Base-by-base conservation (phyloP, 1,140 invertebrate genomes). In the Drosophila murphyi region DNA sequence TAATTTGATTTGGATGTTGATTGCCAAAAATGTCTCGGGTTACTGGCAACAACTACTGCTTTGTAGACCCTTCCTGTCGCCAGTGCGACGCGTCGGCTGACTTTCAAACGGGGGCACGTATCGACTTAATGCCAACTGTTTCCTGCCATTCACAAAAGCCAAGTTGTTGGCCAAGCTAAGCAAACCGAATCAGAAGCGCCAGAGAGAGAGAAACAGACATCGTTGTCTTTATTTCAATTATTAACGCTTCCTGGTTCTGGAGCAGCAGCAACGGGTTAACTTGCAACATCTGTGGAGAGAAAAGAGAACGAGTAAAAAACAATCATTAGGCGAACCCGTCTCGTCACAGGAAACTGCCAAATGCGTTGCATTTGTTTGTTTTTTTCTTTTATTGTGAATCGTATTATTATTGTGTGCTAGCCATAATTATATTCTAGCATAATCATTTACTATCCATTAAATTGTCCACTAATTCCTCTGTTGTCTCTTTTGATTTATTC, bases 71-170 rank as follows among this genome's bases (percentile, higher is more conserved):
- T 86, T 86, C 78, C 82, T 80, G 82, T 80, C 78, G 68, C 41
- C 77, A 62, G 37, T 47, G 50, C 29, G 63, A 48, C 48, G 64
- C 50, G 55, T 64, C 62, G 34, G 51, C 72, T 12, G 59, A 41
- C 39, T 34, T 43, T 43, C 45, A 63, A 71, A 68, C 64, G 68
- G 48, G 87, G 47, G 34, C 65, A 78, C 61, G 73, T 82, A 76
- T 72, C 51, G 69, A 83, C 31, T 72, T 72, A 89, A 89, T 83
- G 80, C 83, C 73, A 83, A 85, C 80, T 60, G 82, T 89, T 88
- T 88, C 83, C 83, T 89, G 83, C 70, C 78, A 77, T 74, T 77
- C 75, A 60, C 68, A 56, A 43, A 51, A 61, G 75, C 81, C 39
- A n/a, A 43, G 10, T 39, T 39, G 7, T 83, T 82, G 59, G 61